Evolutionary conservation across 2,888 invertebrate species (phyloP), one percentile per base, ranked within the genome.

Genomic region (Megastigmus dorsalis): DNA sequence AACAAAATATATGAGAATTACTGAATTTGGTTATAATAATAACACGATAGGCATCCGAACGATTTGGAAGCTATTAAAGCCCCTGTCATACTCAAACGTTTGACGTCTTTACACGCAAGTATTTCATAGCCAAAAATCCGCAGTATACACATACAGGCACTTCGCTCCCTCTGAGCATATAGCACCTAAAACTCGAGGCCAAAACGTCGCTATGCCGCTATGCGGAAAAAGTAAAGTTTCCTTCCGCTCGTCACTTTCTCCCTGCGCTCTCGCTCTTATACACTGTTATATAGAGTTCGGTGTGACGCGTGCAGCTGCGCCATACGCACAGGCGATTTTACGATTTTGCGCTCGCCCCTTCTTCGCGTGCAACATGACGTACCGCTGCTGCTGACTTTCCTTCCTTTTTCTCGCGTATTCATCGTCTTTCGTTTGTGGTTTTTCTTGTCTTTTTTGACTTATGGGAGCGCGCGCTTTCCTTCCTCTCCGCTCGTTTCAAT

Each of bases 171-270:
- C n/a, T 20, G 4, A n/a, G n/a, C n/a, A n/a, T n/a, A n/a, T n/a
- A n/a, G n/a, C 38, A 5, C 18, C 43, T 3, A 26, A 59, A 43
- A 28, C 38, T 20, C 59, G n/a, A n/a, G n/a, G n/a, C n/a, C n/a
- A n/a, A n/a, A n/a, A n/a, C n/a, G 9, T 10, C 30, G 28, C 5
- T 2, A 6, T 0, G 4, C n/a, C 30, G 33, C 36, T 18, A n/a
- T n/a, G 7, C 1, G 48, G 36, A 63, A 65, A 65, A 65, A 36
- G 50, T n/a, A 30, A 50, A 65, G 38, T 57, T 48, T 55, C 38
- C 71, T 65, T 38, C 38, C 55, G 57, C 57, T 45, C 50, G 23
- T 50, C 55, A 57, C 57, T 57, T 63, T 65, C 57, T 18, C 41
- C 28, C 26, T 26, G 6, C 13, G 15, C 15, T 20, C 9, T n/a